These are phyloP conservation scores for Pollicipes pollicipes DNA, from an alignment of 1,140 invertebrate genomes.

Conservation along the genomic window DNA sequence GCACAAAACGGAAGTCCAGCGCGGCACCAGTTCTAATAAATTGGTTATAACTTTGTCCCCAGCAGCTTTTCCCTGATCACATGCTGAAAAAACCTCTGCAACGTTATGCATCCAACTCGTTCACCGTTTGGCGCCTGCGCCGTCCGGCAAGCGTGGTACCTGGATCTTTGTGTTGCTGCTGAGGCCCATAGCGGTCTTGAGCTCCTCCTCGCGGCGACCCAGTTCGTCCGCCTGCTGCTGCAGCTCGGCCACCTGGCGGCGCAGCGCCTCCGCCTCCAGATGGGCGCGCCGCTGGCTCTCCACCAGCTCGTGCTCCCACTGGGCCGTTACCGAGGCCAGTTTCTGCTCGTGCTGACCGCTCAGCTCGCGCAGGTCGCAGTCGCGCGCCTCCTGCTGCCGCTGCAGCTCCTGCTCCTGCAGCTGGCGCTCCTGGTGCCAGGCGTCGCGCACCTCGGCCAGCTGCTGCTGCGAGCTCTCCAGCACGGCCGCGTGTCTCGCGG, in stretches of 20 bases:
- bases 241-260: background rate
- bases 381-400: slow-evolving; percentile 33
- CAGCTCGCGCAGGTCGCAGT: slow-evolving; percentile 16
- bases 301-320: background rate
- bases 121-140: too few species aligned
- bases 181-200: background rate
- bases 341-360: background rate
- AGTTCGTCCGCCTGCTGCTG: background rate
- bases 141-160: too few species aligned
- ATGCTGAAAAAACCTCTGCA: too few species aligned
- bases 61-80: too few species aligned
- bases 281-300: slow-evolving; percentile 24
- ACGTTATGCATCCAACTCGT: too few species aligned
- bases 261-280: slow-evolving; percentile 28
- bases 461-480: background rate
- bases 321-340: background rate
- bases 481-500: background rate
- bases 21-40: too few species aligned
- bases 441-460: background rate
- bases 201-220: background rate
- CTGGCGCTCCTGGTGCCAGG: slow-evolving; percentile 17
- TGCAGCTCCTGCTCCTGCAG: slow-evolving; percentile 41
- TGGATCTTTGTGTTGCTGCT: background rate
- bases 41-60: too few species aligned
- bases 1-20: too few species aligned